Evolutionary conservation across 2,888 invertebrate genomes (phyloP).

Genomic region (Zeuzera pyrina): DNA sequence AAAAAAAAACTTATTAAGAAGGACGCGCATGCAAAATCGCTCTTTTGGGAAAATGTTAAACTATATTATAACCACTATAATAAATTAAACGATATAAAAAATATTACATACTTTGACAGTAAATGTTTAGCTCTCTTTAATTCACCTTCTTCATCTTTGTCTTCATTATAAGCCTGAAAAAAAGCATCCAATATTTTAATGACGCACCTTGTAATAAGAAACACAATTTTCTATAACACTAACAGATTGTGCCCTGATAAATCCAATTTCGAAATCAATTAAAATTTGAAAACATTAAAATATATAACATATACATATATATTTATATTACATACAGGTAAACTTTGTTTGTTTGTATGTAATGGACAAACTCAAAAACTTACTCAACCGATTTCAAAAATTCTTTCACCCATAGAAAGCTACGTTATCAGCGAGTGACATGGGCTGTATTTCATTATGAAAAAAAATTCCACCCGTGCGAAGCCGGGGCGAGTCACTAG

Average conservation of each 20-base stretch:
- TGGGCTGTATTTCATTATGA: too few species aligned
- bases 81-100: conserved; percentile 3
- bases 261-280: too few species aligned
- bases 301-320: too few species aligned
- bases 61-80: neutral
- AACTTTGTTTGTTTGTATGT: too few species aligned
- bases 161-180: conserved; percentile 47
- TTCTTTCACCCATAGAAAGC: too few species aligned
- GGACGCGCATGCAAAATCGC: neutral
- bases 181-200: conserved; percentile 1
- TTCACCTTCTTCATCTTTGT: conserved; percentile 45
- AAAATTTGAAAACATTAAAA: too few species aligned
- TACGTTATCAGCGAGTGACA: too few species aligned
- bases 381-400: too few species aligned
- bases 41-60: neutral
- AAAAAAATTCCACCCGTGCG: too few species aligned
- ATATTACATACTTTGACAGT: conserved; percentile 40
- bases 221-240: neutral
- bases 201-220: neutral
- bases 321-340: too few species aligned
- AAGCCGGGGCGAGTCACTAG: too few species aligned
- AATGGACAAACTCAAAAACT: too few species aligned
- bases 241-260: neutral
- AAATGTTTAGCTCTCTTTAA: conserved; percentile 45
- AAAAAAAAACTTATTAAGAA: conserved; percentile 5